phyloP scores from a whole-genome alignment of 2,888 invertebrate species.

The Epinotia demarniana region DNA sequence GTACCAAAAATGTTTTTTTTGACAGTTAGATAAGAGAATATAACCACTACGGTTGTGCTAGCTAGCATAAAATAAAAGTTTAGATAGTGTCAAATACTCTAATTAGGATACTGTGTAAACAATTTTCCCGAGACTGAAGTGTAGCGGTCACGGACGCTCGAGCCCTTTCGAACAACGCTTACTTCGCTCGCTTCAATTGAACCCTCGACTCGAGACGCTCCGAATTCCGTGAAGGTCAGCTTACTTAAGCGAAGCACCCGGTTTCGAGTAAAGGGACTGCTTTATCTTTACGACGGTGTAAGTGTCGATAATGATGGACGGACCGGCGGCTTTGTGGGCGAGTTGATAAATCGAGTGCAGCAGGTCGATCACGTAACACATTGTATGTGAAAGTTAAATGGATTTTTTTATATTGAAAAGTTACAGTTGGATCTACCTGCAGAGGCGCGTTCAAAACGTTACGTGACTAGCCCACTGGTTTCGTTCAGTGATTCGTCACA shows the following conservation, averaged over 20 bases:
- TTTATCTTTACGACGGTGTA: conserved; percentile 11
- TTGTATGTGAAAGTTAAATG: too few relatives aligned
- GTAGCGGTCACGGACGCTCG: background rate
- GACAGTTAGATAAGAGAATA: too few relatives aligned
- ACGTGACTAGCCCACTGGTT: too few relatives aligned
- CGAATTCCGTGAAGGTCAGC: conserved; percentile 23
- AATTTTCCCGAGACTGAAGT: background rate
- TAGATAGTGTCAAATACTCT: background rate
- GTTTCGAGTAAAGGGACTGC: background rate
- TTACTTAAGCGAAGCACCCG: conserved; percentile 1
- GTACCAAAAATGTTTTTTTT: too few relatives aligned
- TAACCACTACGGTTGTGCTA: too few relatives aligned
- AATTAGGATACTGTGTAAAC: background rate
- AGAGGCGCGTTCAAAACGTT: too few relatives aligned
- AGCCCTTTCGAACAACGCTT: background rate
- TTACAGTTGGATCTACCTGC: too few relatives aligned
- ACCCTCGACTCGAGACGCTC: conserved; percentile 16
- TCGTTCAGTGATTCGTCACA: too few relatives aligned
- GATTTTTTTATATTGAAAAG: too few relatives aligned
- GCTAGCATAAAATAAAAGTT: background rate
- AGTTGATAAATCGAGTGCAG: background rate
- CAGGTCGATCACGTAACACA: too few relatives aligned
- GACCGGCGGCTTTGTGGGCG: background rate
- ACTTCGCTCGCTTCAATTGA: conserved; percentile 25
- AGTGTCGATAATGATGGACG: background rate